Percentiles rank a stretch among this genome's conserved stretches.
These are phyloP conservation scores for Dendrocincla tyrannina DNA, from an alignment of 2,797 vertebrate species.

Conservation along the genomic window DNA sequence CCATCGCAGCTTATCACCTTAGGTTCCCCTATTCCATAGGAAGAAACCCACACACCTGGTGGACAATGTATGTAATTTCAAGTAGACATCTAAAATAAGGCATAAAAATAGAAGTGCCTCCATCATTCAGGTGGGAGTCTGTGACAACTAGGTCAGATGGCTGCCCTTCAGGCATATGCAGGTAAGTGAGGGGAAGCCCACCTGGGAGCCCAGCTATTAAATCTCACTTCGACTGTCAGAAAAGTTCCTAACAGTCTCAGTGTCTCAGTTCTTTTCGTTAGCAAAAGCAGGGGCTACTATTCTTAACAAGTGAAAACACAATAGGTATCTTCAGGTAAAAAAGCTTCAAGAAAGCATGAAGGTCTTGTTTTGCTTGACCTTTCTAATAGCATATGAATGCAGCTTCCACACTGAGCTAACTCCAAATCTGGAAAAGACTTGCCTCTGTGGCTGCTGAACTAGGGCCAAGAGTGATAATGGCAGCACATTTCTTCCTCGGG, in stretches of 20 bases:
- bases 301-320: neutral
- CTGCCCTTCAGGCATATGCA: neutral
- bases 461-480: slow-evolving; percentile 41
- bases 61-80: neutral
- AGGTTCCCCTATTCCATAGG: neutral
- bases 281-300: neutral
- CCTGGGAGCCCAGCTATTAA: neutral
- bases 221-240: neutral
- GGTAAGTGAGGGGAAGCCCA: neutral
- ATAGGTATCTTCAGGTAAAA: neutral
- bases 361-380: slow-evolving; percentile 14
- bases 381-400: neutral
- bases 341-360: neutral
- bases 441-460: slow-evolving; percentile 15
- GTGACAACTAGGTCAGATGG: neutral
- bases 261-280: neutral
- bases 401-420: slow-evolving; percentile 23
- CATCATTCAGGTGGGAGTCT: neutral
- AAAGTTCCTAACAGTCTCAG: neutral
- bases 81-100: neutral
- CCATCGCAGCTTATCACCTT: neutral
- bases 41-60: neutral
- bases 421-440: slow-evolving; percentile 37
- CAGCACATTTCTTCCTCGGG: slow-evolving; percentile 34
- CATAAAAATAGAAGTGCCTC: neutral